phyloP scores from a whole-genome alignment of 2,888 invertebrate genomes.

The Suillia variegata region DNA sequence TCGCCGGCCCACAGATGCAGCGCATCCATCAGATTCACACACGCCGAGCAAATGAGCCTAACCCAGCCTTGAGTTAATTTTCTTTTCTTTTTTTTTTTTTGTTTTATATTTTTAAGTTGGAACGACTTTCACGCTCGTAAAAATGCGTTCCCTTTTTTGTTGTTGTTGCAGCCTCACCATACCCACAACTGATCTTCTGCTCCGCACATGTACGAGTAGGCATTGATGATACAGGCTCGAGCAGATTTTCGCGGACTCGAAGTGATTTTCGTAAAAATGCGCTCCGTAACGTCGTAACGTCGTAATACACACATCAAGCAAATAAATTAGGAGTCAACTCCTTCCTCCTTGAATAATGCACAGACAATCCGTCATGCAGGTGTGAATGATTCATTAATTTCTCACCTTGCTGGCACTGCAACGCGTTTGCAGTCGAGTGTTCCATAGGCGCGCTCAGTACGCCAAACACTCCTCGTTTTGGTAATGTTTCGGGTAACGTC shows the following conservation, averaged over 20 bases:
- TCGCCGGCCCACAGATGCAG: constrained; percentile 15
- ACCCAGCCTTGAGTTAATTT: background rate
- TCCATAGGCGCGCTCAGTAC: constrained; percentile 30
- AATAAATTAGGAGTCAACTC: constrained; percentile 56
- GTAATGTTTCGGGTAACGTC: constrained; percentile 1
- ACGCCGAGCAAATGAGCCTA: background rate
- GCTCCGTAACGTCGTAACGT: constrained; percentile 19
- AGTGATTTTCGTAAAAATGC: constrained; percentile 5
- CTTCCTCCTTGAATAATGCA: constrained; percentile 53
- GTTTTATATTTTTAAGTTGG: background rate
- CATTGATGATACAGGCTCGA: constrained; percentile 34
- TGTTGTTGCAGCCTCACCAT: background rate
- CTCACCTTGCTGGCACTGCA: too few relatives aligned
- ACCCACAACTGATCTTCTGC: background rate
- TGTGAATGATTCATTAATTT: constrained; percentile 61
- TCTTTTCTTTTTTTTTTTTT: too few relatives aligned
- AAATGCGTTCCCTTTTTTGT: background rate
- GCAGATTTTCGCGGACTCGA: background rate
- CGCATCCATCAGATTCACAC: constrained; percentile 50
- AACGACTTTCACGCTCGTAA: background rate
- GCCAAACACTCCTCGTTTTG: background rate
- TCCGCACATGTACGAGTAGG: too few relatives aligned
- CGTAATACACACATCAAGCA: constrained; percentile 51
- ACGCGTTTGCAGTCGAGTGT: too few relatives aligned
- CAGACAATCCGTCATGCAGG: constrained; percentile 60